Conservation (phyloP, 1,140 invertebrate genomes). For the Danaus plexippus region DNA sequence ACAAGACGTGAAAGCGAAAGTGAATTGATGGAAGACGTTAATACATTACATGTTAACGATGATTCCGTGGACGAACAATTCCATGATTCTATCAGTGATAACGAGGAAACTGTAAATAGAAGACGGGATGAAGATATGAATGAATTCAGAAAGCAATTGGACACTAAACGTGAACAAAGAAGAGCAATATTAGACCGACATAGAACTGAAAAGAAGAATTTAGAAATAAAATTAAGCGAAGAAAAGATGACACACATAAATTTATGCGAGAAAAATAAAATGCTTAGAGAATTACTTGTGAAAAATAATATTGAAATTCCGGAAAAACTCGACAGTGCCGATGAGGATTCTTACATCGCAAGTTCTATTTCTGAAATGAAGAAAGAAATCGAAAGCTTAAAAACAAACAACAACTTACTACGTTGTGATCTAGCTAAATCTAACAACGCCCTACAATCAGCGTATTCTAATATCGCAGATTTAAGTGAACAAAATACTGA, state of each 20-base stretch:
- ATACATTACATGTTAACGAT: constrained; percentile 23
- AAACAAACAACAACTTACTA: constrained; percentile 65
- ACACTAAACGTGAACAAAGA: constrained; percentile 72
- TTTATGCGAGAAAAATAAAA: constrained; percentile 53
- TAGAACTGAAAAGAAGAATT: constrained; percentile 71
- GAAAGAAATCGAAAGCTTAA: constrained; percentile 55
- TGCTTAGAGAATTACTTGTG: constrained; percentile 59
- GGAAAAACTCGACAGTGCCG: constrained; percentile 32
- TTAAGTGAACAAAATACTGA: constrained; percentile 74
- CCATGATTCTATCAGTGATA: constrained; percentile 39
- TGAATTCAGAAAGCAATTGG: constrained; percentile 74
- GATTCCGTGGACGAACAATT: constrained; percentile 35
- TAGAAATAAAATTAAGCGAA: constrained; percentile 69
- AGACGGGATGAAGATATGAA: constrained; percentile 65
- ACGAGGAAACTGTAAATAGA: constrained; percentile 38
- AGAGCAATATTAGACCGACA: constrained; percentile 73
- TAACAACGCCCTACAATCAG: constrained; percentile 73
- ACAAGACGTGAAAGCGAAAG: constrained; percentile 38
- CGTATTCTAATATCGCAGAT: constrained; percentile 73
- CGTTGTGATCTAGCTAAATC: constrained; percentile 73
- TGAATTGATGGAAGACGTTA: constrained; percentile 45
- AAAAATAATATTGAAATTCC: constrained; percentile 53
- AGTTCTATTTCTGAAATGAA: constrained; percentile 44
- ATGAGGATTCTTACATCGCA: constrained; percentile 37
- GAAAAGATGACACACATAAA: constrained; percentile 69